Conservation (phyloP, 1,140 invertebrate genomes). For the Eumeta japonica region DNA sequence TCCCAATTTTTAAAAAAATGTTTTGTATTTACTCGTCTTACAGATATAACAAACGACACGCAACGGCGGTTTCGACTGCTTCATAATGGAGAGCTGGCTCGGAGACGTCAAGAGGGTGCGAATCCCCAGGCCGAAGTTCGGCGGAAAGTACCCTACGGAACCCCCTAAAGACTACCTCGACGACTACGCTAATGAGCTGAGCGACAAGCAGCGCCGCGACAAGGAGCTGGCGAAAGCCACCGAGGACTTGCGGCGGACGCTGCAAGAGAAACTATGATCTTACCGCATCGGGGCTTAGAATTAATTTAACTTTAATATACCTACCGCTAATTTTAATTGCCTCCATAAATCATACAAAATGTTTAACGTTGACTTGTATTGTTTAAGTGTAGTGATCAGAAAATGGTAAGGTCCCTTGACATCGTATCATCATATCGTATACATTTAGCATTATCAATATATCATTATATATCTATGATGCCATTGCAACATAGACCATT, state of each 20-base stretch:
- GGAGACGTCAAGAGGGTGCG: slow-evolving; percentile 77
- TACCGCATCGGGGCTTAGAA: slow-evolving; percentile 8
- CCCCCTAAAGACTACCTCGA: slow-evolving; percentile 68
- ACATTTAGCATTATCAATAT: too few relatives aligned
- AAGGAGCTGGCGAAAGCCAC: slow-evolving; percentile 68
- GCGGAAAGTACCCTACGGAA: slow-evolving; percentile 64
- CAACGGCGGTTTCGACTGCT: too few relatives aligned
- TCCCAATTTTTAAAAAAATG: too few relatives aligned
- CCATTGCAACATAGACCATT: too few relatives aligned
- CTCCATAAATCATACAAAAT: neutral
- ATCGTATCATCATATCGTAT: too few relatives aligned
- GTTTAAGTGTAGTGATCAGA: too few relatives aligned
- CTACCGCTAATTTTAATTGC: neutral
- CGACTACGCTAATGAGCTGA: slow-evolving; percentile 44
- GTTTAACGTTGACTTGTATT: too few relatives aligned
- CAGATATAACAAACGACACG: too few relatives aligned
- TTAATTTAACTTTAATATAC: slow-evolving; percentile 18
- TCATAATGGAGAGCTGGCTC: slow-evolving; percentile 82
- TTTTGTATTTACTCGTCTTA: too few relatives aligned
- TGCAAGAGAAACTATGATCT: slow-evolving; percentile 73
- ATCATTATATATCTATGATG: too few relatives aligned
- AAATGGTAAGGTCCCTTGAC: too few relatives aligned
- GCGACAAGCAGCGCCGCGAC: slow-evolving; percentile 36
- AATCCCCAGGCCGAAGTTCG: slow-evolving; percentile 82
- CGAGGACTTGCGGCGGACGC: slow-evolving; percentile 68